Conservation (phyloP, 2,888 invertebrate genomes). For the Sturmia bella region DNA sequence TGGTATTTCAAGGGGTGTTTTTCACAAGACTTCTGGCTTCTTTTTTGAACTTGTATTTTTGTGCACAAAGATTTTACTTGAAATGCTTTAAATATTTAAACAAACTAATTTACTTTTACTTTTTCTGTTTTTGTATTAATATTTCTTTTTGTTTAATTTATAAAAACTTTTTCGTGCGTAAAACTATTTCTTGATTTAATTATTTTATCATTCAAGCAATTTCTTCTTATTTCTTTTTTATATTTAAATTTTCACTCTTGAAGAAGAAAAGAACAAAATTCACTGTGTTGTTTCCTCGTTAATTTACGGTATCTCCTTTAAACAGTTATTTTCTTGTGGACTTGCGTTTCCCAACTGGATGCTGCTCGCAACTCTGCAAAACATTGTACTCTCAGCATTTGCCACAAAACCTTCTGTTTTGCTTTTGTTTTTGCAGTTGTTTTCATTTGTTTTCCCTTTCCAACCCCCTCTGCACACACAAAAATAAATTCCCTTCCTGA, state of each 20-base stretch:
- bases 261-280: slow-evolving; percentile 22
- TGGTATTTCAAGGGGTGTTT: slow-evolving; percentile 57
- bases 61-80: slow-evolving; percentile 3
- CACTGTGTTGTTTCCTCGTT: slow-evolving; percentile 49
- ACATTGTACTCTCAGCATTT: slow-evolving; percentile 65
- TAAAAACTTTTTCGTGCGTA: slow-evolving; percentile 11
- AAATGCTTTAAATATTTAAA: slow-evolving; percentile 15
- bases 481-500: slow-evolving; percentile 45
- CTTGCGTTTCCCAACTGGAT: slow-evolving; percentile 80
- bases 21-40: slow-evolving; percentile 42
- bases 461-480: slow-evolving; percentile 33
- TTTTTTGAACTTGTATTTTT: slow-evolving; percentile 38
- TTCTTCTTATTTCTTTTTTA: slow-evolving; percentile 29
- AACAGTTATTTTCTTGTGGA: slow-evolving; percentile 65
- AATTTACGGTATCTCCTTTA: slow-evolving; percentile 51
- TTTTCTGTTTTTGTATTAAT: slow-evolving; percentile 17
- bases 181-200: slow-evolving; percentile 19
- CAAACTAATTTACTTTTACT: slow-evolving; percentile 20
- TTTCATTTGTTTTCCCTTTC: slow-evolving; percentile 31
- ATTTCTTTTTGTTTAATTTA: background rate
- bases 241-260: slow-evolving; percentile 38
- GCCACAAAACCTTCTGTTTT: slow-evolving; percentile 44
- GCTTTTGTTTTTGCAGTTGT: slow-evolving; percentile 18
- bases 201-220: slow-evolving; percentile 36
- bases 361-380: slow-evolving; percentile 75